These are phyloP conservation scores for Antidorcas marsupialis DNA, from an alignment of 2,113 vertebrate species.

Conservation along the genomic window DNA sequence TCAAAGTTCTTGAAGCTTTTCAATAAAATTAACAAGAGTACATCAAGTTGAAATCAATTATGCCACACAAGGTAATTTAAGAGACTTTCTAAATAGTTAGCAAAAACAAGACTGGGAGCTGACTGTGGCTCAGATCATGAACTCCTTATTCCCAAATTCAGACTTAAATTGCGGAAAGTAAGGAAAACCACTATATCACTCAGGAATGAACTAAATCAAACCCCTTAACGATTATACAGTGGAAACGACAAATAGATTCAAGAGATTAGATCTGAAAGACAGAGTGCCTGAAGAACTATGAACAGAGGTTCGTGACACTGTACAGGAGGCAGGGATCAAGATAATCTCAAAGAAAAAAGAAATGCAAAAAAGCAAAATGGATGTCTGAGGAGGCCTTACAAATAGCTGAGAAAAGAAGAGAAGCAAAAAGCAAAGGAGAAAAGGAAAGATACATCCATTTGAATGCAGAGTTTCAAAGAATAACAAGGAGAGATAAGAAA, in stretches of 20 bases:
- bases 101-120: background rate
- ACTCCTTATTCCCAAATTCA: background rate
- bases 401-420: background rate
- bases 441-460: background rate
- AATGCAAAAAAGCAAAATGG: background rate
- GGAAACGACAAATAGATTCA: background rate
- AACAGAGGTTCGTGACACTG: rapidly evolving
- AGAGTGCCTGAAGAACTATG: background rate
- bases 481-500: background rate
- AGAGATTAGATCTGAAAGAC: background rate
- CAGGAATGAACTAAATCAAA: background rate
- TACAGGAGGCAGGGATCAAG: background rate
- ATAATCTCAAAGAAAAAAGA: background rate
- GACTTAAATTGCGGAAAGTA: background rate
- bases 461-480: background rate
- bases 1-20: background rate
- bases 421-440: background rate
- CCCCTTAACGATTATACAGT: background rate
- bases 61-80: background rate
- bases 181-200: background rate
- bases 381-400: background rate
- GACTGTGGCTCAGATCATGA: background rate
- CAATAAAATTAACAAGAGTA: background rate
- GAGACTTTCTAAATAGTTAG: background rate
- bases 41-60: background rate